Percentiles rank a stretch among this genome's conserved stretches.
Conservation (phyloP, 2,113 vertebrate genomes). For the Neogobius melanostomus region DNA sequence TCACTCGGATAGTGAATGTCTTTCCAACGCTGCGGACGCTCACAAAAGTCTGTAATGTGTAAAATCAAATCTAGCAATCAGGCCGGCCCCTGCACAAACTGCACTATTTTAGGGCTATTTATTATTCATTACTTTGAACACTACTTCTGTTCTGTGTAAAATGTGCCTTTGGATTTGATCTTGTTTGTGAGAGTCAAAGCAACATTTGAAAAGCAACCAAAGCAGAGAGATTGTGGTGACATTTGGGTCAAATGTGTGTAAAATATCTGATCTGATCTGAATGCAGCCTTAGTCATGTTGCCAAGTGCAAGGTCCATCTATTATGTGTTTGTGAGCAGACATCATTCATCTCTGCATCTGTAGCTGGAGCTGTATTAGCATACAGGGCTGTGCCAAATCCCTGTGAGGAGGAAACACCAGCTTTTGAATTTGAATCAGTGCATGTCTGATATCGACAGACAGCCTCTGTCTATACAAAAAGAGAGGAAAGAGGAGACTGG, state of each 20-base stretch:
- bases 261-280: slow-evolving; percentile 2
- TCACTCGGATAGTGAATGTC: slow-evolving; percentile 36
- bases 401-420: slow-evolving; percentile 49
- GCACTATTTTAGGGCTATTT: too few relatives aligned
- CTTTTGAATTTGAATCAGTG: slow-evolving; percentile 58
- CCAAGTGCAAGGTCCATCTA: slow-evolving; percentile 3
- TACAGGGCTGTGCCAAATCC: slow-evolving; percentile 43
- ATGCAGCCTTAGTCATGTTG: slow-evolving; percentile 2
- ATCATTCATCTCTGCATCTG: slow-evolving; percentile 42
- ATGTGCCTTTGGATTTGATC: not conserved
- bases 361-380: slow-evolving; percentile 55
- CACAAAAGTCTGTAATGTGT: not conserved
- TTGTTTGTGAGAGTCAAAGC: not conserved
- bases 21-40: slow-evolving; percentile 26
- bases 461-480: slow-evolving; percentile 47
- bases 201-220: not conserved
- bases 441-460: slow-evolving; percentile 55
- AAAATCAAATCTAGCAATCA: too few relatives aligned
- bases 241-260: not conserved
- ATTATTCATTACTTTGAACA: too few relatives aligned
- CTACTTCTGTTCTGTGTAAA: not conserved
- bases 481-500: slow-evolving; percentile 25
- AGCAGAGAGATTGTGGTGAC: too few relatives aligned
- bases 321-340: slow-evolving; percentile 43
- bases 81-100: too few relatives aligned